These are phyloP conservation scores for Morpho achilles DNA, from an alignment of 2,888 invertebrate species.

Conservation along the genomic window DNA sequence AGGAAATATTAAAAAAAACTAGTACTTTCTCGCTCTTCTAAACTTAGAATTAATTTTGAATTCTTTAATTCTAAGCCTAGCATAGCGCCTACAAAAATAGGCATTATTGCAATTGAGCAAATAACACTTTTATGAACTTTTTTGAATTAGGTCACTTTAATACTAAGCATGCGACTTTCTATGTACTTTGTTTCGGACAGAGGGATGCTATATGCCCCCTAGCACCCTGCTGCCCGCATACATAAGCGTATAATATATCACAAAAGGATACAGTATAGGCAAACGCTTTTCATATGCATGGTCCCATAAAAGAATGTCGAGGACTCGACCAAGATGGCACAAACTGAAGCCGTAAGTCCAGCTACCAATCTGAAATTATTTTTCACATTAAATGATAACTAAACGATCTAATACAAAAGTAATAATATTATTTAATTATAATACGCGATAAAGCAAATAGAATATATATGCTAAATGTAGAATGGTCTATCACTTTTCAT, in stretches of 20 bases:
- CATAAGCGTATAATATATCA: not conserved
- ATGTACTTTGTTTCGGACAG: no score
- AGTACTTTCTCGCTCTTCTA: no score
- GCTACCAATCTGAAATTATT: constrained; percentile 80
- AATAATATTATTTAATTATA: not conserved
- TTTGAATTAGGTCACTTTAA: no score
- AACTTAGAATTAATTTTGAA: no score
- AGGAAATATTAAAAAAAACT: no score
- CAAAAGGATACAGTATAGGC: constrained; percentile 87
- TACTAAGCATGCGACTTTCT: no score
- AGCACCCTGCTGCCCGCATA: no score
- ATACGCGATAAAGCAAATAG: not conserved
- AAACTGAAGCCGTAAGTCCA: constrained; percentile 81
- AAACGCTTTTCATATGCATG: constrained; percentile 84
- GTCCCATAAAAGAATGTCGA: constrained; percentile 85
- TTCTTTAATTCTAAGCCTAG: no score
- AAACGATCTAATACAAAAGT: not conserved
- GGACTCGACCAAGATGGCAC: constrained; percentile 82
- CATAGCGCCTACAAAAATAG: no score
- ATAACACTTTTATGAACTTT: not conserved
- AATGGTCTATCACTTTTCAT: no score
- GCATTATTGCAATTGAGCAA: no score
- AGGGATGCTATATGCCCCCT: no score
- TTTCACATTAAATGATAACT: not conserved
- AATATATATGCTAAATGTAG: not conserved